Percentiles rank a stretch among this genome's conserved stretches.
Conservation (phyloP, 2,797 vertebrate species). For the Huso huso region DNA sequence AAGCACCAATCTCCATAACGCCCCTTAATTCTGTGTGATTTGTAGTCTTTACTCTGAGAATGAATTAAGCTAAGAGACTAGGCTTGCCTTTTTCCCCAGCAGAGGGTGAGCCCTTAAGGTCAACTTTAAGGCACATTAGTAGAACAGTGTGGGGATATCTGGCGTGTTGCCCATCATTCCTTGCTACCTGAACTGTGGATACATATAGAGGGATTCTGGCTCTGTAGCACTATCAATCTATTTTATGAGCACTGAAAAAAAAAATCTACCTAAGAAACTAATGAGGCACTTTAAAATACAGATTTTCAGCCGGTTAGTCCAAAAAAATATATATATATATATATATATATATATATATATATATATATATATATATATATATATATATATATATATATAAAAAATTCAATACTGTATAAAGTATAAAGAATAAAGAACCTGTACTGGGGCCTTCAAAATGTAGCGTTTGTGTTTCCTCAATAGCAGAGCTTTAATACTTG, state of each 20-base stretch:
- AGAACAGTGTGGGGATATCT: conserved; percentile 8
- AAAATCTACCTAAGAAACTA: conserved; percentile 1
- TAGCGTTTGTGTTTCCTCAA: too few relatives aligned
- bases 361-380: background rate
- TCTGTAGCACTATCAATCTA: conserved; percentile 32
- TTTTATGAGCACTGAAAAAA: conserved; percentile 1
- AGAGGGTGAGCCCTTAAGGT: conserved; percentile 33
- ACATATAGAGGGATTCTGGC: conserved; percentile 31
- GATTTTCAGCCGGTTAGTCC: background rate
- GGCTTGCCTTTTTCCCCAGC: conserved; percentile 10
- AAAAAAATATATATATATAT: background rate
- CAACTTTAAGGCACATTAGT: conserved; percentile 25
- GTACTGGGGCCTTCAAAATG: too few relatives aligned
- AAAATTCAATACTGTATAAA: too few relatives aligned
- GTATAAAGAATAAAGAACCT: too few relatives aligned
- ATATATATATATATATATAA: background rate
- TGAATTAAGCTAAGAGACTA: conserved; percentile 10
- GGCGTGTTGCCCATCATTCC: conserved; percentile 15
- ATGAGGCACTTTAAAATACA: conserved; percentile 4
- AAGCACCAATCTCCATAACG: conserved; percentile 2
- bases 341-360: too few relatives aligned
- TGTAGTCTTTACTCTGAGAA: conserved; percentile 11
- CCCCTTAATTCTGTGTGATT: conserved; percentile 14
- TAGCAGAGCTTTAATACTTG: too few relatives aligned
- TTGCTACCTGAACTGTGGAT: conserved; percentile 31